These are phyloP conservation scores for Lasius platythorax DNA, from an alignment of 2,888 invertebrate species.

Conservation along the genomic window DNA sequence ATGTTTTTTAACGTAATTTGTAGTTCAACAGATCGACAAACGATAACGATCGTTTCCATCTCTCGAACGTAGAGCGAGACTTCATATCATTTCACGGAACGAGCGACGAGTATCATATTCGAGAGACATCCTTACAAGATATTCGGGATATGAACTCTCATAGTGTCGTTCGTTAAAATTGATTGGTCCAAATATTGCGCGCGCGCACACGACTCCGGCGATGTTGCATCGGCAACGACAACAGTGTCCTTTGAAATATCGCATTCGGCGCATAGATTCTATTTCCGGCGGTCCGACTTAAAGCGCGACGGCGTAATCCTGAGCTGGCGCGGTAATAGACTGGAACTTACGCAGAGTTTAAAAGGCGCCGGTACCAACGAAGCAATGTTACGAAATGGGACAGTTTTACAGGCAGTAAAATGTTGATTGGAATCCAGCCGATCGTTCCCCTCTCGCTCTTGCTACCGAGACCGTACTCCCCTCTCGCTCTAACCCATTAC, in stretches of 20 bases:
- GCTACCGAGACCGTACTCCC: constrained; percentile 53
- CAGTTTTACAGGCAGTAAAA: constrained; percentile 83
- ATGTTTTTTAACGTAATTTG: background rate
- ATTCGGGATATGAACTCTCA: constrained; percentile 5
- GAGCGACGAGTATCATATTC: background rate
- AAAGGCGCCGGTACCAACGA: constrained; percentile 75
- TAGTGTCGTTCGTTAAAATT: constrained; percentile 9
- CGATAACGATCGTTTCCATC: constrained; percentile 10
- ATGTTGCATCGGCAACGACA: background rate
- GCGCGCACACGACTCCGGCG: background rate
- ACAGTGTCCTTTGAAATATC: constrained; percentile 64
- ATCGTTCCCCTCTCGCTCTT: constrained; percentile 72
- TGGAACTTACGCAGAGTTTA: constrained; percentile 78
- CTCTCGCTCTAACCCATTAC: constrained; percentile 63
- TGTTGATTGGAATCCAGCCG: constrained; percentile 82
- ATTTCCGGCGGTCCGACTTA: constrained; percentile 57
- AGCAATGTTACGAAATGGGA: constrained; percentile 81
- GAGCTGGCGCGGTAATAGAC: constrained; percentile 74
- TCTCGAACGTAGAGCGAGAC: background rate
- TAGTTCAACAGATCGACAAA: background rate
- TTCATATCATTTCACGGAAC: constrained; percentile 25
- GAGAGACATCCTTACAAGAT: background rate
- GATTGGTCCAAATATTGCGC: background rate
- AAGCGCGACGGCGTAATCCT: constrained; percentile 64
- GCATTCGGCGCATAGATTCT: constrained; percentile 64